Base-by-base conservation (phyloP, 2,113 vertebrate genomes). In the Enhydra lutris region DNA sequence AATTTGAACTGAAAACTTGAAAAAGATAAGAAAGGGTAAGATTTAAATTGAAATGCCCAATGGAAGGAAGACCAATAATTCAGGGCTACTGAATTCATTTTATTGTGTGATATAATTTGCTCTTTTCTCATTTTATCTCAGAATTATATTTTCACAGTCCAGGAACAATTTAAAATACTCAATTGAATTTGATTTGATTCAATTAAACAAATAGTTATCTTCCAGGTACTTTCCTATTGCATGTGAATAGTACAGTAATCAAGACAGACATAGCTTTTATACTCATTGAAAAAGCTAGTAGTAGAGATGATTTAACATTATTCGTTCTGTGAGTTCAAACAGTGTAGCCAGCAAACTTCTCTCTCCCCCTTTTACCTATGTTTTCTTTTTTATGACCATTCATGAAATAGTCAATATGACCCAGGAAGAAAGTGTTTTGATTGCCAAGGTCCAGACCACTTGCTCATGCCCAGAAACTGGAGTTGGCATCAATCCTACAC, bases 191-290 rank as follows among this genome's bases (percentile, higher is more conserved):
- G 15, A 81, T 67, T 93, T 93, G 24, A 89, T 93, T 95, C 39
- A 96, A 93, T 96, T 88, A 93, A 95, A 76, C 31, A 84, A 84
- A 95, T 67, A 84, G 26, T 59, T 90, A 42, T 76, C 57, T 95
- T 80, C 31, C 34, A 96, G 63, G 17, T 63, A 83, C 18, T 67
- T 95, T 88, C 12, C 5, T 15, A 69, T 31, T 96, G 74, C 23
- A 13, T 94, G 21, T n/a, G 29, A 80, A 63, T 95, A 74, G 69
- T 85, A 59, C 2, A 83, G n/a, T 79, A 88, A 95, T 97, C 13
- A 96, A 65, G 81, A 67, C 34, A 91, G 57, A 76, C 39, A 26
- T 31, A 61, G 14, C 14, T 11, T 29, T 92, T 80, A 65, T 31
- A 47, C 2, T 81, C 26, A 7, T 50, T 67, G 36, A 71, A 90